Conservation (phyloP, 1,140 invertebrate genomes). For the Nasonia vitripennis region DNA sequence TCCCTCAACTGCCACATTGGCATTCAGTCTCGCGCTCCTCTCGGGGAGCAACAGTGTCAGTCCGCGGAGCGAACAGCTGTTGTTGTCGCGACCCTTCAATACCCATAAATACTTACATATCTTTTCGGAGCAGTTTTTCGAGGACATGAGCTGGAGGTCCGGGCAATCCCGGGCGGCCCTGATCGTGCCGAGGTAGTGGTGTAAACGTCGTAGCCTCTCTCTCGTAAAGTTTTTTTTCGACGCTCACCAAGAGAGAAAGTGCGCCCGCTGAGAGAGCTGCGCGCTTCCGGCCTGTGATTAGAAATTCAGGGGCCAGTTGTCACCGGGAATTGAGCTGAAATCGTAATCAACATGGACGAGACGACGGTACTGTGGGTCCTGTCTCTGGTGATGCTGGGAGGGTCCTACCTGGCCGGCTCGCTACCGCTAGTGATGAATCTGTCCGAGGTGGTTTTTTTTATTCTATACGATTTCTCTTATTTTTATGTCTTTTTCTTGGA, state of each 20-base stretch:
- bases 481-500: not conserved
- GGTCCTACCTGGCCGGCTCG: constrained; percentile 94
- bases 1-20: constrained; percentile 11
- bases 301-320: too few species aligned
- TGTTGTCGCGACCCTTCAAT: not conserved
- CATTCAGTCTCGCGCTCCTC: not conserved
- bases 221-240: not conserved
- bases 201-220: too few species aligned
- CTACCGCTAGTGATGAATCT: constrained; percentile 94
- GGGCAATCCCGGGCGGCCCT: not conserved
- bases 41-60: not conserved
- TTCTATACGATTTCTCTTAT: not conserved
- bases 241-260: not conserved
- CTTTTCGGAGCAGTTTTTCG: not conserved
- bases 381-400: constrained; percentile 93
- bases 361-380: constrained; percentile 87
- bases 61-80: not conserved
- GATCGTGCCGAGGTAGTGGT: constrained; percentile 25
- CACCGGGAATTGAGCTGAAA: too few species aligned
- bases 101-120: too few species aligned
- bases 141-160: not conserved
- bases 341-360: constrained; percentile 83
- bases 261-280: too few species aligned
- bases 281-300: too few species aligned
- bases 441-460: constrained; percentile 86